phyloP scores from a whole-genome alignment of 2,113 vertebrate species.

The Glaucidium brasilianum region DNA sequence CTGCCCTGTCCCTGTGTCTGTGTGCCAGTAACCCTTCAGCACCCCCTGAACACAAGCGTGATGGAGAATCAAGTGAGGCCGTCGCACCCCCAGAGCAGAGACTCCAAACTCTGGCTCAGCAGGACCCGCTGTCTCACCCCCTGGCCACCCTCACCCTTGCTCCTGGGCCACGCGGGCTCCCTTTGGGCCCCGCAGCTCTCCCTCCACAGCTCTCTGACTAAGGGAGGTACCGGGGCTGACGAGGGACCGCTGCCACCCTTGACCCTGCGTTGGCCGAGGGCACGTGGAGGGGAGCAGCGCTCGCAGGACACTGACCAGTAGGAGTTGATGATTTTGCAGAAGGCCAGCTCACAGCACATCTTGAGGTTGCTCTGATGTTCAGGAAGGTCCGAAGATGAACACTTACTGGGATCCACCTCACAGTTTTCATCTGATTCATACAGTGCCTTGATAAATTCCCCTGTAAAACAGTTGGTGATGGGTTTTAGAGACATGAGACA shows the following conservation, averaged over 20 bases:
- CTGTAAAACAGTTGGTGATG: conserved; percentile 63
- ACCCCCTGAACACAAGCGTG: background rate
- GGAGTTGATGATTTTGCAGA: conserved; percentile 99
- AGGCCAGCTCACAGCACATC: conserved; percentile 98
- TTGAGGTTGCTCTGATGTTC: conserved; percentile 98
- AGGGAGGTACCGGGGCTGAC: background rate
- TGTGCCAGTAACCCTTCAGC: background rate
- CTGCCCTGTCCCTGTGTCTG: background rate
- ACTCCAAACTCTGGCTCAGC: background rate
- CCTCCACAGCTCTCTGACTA: background rate
- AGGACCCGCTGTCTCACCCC: background rate
- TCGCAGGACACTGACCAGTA: conserved; percentile 82
- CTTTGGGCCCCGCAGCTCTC: background rate
- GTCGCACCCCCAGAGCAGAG: background rate
- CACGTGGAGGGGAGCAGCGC: rapidly evolving
- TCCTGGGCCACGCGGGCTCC: background rate
- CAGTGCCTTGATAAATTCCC: conserved; percentile 97
- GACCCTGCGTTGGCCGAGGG: background rate
- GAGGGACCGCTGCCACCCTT: rapidly evolving
- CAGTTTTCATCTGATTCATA: conserved; percentile 99
- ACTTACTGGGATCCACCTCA: conserved; percentile 94
- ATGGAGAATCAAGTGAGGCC: no score
- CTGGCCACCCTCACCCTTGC: background rate
- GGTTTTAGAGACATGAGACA: background rate
- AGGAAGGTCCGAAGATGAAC: conserved; percentile 86